Percentiles rank a stretch among this genome's conserved stretches.
phyloP scores from a whole-genome alignment of 2,888 invertebrate species.

The Tinea semifulvella region DNA sequence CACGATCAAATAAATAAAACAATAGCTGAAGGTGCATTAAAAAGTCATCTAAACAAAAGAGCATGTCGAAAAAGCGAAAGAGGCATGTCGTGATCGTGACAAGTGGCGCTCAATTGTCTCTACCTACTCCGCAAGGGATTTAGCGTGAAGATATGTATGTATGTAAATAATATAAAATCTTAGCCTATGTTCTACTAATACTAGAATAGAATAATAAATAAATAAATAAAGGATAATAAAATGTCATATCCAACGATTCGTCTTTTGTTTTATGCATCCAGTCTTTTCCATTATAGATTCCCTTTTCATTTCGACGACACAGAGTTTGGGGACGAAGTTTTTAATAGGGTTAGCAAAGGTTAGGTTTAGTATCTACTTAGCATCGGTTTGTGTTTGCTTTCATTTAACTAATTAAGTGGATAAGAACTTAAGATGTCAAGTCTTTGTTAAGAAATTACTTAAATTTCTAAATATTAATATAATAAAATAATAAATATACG shows the following conservation, averaged over 20 bases:
- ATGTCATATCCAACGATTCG: not conserved
- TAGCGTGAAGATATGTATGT: no score
- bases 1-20: no score
- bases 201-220: not conserved
- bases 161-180: no score
- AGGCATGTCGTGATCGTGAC: no score
- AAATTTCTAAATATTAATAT: no score
- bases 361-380: constrained; percentile 10
- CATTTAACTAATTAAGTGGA: constrained; percentile 10
- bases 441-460: not conserved
- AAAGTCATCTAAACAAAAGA: no score
- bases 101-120: no score
- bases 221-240: not conserved
- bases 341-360: constrained; percentile 28
- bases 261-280: constrained; percentile 1
- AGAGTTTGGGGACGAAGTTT: constrained; percentile 28
- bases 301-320: constrained; percentile 38
- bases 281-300: constrained; percentile 41
- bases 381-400: constrained; percentile 12
- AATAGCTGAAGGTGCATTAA: no score
- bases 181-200: no score
- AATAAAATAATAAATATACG: no score
- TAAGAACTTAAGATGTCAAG: not conserved
- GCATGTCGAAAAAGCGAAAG: no score
- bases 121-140: no score